These are phyloP conservation scores for Parasteatoda lunata DNA, from an alignment of 2,888 invertebrate species.

Conservation along the genomic window DNA sequence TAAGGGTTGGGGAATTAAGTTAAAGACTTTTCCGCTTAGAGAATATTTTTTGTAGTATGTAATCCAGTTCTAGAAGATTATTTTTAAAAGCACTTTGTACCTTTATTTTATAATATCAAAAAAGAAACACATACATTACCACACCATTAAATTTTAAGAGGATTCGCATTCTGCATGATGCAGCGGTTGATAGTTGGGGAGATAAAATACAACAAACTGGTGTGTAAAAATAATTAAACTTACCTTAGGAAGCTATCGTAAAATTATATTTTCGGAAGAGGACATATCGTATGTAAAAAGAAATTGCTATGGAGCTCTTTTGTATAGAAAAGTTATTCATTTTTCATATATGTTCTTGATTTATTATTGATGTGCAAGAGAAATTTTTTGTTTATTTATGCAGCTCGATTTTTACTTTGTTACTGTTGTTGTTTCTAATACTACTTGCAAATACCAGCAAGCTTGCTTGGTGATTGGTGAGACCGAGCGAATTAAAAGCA, in stretches of 20 bases:
- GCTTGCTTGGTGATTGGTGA: no score
- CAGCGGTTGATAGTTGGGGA: background rate
- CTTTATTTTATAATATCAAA: background rate
- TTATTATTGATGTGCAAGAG: no score
- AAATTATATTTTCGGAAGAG: background rate
- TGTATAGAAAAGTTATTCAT: no score
- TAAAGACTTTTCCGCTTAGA: background rate
- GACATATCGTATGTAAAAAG: no score
- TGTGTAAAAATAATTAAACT: slow-evolving; percentile 2
- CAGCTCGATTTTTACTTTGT: no score
- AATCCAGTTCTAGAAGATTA: background rate
- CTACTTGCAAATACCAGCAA: no score
- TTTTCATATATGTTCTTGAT: no score
- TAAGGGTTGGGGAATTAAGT: slow-evolving; percentile 2
- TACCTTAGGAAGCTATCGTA: background rate
- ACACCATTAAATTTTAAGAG: background rate
- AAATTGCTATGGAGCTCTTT: no score
- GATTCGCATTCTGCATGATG: background rate
- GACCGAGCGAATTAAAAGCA: no score
- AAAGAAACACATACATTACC: background rate
- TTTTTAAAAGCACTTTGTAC: background rate
- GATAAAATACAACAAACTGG: background rate
- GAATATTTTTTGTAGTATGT: background rate
- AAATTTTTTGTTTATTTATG: no score
- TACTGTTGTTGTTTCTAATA: no score